A percentile compares a stretch with the other conserved stretches of the same genome.
Conservation (phyloP, 1,140 invertebrate species). For the Ostrea denselamellosa region DNA sequence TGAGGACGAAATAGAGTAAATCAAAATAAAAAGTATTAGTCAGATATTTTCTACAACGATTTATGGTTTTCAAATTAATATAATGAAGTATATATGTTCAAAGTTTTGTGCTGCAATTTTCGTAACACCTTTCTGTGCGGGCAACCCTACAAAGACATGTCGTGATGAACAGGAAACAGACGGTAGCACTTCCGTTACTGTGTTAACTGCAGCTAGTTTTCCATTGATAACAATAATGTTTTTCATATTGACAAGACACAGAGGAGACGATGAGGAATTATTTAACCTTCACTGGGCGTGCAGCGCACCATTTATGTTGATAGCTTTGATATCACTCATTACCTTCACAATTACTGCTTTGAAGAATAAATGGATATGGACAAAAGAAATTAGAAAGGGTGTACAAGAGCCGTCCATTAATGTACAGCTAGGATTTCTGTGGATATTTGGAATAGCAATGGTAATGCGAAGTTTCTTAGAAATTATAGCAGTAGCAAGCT, state of each 20-base stretch:
- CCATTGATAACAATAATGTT: neutral
- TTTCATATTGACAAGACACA: neutral
- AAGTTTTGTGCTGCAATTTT: too few species aligned
- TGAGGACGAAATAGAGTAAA: too few species aligned
- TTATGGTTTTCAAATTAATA: too few species aligned
- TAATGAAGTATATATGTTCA: too few species aligned
- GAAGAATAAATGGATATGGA: neutral
- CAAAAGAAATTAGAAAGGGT: neutral
- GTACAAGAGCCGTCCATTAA: neutral
- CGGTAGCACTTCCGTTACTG: neutral
- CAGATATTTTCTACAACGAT: too few species aligned
- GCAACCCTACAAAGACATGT: neutral
- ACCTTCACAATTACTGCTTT: neutral
- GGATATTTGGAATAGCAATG: slow-evolving; percentile 14
- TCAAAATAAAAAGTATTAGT: too few species aligned
- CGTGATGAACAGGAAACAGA: neutral
- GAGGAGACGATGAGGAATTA: neutral
- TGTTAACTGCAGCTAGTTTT: neutral
- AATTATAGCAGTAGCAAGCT: neutral
- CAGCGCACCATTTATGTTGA: neutral
- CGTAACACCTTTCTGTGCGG: neutral
- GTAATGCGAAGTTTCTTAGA: neutral
- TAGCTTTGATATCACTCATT: neutral
- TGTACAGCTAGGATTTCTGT: neutral
- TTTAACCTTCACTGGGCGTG: neutral